phyloP scores from a whole-genome alignment of 2,113 vertebrate genomes.

The Lepus americanus region DNA sequence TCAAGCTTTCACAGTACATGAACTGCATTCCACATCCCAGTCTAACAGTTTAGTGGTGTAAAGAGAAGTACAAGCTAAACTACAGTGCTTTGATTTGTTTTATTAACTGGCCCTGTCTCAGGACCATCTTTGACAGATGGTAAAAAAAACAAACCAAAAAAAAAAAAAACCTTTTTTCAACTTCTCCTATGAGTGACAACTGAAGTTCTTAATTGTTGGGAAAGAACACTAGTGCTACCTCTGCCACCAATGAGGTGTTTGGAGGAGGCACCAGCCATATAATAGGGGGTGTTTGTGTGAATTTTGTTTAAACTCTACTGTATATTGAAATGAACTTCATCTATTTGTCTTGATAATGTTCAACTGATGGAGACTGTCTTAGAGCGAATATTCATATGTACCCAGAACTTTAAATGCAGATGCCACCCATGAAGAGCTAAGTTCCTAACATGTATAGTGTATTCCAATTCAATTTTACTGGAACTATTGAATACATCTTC shows the following conservation, averaged over 20 bases:
- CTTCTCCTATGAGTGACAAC: slow-evolving; percentile 63
- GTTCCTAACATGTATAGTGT: slow-evolving; percentile 73
- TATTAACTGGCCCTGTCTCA: slow-evolving; percentile 76
- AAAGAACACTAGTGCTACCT: slow-evolving; percentile 66
- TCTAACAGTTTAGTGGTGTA: slow-evolving; percentile 13
- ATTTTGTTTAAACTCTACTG: slow-evolving; percentile 71
- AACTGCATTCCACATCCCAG: slow-evolving; percentile 61
- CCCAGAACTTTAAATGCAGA: slow-evolving; percentile 66
- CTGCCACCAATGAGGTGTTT: slow-evolving; percentile 52
- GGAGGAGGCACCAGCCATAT: slow-evolving; percentile 70
- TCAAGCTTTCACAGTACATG: slow-evolving; percentile 48
- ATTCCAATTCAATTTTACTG: slow-evolving; percentile 75
- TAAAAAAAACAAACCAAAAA: not conserved
- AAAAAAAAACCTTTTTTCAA: not conserved
- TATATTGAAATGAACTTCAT: slow-evolving; percentile 71
- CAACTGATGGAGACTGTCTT: slow-evolving; percentile 74
- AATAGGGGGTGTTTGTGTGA: slow-evolving; percentile 56
- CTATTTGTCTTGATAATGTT: slow-evolving; percentile 77
- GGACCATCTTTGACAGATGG: slow-evolving; percentile 77
- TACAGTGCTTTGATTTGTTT: slow-evolving; percentile 68
- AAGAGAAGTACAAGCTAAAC: slow-evolving; percentile 32
- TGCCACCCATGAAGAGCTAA: slow-evolving; percentile 53
- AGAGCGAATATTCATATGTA: slow-evolving; percentile 65
- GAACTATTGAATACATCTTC: slow-evolving; percentile 81
- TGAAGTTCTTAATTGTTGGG: slow-evolving; percentile 48